Percentiles rank a stretch among this genome's conserved stretches.
These are phyloP conservation scores for Sarcoramphus papa DNA, from an alignment of 2,797 vertebrate species.

Conservation along the genomic window DNA sequence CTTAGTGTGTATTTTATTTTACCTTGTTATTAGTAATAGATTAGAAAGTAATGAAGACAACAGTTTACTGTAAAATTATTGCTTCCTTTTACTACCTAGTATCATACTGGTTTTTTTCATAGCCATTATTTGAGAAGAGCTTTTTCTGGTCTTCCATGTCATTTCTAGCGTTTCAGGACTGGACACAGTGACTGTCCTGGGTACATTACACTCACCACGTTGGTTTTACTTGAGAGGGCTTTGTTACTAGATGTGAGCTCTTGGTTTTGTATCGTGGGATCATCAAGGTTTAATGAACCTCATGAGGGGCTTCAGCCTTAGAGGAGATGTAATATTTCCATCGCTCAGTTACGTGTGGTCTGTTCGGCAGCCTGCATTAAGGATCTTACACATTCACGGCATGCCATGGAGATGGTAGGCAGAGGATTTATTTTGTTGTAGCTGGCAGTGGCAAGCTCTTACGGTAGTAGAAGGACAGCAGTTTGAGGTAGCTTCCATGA, in stretches of 20 bases:
- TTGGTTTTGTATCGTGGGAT: background rate
- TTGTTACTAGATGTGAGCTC: background rate
- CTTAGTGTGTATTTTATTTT: background rate
- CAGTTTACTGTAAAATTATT: background rate
- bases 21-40: background rate
- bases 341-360: rapidly evolving
- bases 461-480: background rate
- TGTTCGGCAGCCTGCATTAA: background rate
- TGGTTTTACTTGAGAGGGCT: background rate
- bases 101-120: background rate
- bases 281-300: background rate
- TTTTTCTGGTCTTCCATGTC: background rate
- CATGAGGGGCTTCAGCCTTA: rapidly evolving
- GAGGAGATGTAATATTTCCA: background rate
- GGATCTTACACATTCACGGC: background rate
- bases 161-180: background rate
- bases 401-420: background rate
- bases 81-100: background rate
- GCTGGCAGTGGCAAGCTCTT: background rate
- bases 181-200: background rate
- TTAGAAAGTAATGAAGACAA: background rate
- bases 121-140: background rate
- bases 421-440: background rate
- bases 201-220: rapidly evolving
- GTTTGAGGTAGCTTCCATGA: background rate